phyloP scores from a whole-genome alignment of 2,797 vertebrate genomes.

The Trachops cirrhosus region DNA sequence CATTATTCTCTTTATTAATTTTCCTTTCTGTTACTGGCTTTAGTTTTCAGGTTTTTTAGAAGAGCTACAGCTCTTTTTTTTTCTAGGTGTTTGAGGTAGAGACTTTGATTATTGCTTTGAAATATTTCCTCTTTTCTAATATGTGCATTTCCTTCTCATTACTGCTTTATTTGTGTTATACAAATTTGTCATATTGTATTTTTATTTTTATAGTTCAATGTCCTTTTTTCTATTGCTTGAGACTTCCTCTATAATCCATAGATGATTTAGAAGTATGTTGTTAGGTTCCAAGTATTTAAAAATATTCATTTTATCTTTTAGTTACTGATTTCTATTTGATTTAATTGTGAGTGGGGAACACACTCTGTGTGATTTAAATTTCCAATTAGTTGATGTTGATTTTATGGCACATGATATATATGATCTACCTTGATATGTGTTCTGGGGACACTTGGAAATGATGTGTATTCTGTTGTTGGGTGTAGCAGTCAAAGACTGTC shows the following conservation, averaged over 20 bases:
- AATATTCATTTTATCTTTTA: not conserved
- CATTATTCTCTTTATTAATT: not conserved
- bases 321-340: not conserved
- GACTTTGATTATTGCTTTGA: not conserved
- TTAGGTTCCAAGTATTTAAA: not conserved
- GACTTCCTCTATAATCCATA: not conserved
- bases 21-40: not conserved
- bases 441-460: not conserved
- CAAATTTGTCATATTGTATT: not conserved
- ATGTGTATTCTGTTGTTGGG: not conserved
- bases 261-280: not conserved
- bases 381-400: not conserved
- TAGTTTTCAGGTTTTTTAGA: not conserved
- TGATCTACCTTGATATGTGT: not conserved
- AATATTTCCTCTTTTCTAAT: not conserved
- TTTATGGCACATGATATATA: not conserved
- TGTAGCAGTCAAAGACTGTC: too few species aligned
- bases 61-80: not conserved
- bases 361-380: not conserved
- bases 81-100: not conserved
- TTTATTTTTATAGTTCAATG: not conserved
- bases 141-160: not conserved
- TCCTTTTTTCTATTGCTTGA: not conserved
- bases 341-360: not conserved
- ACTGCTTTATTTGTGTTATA: not conserved